A percentile compares a stretch with the other conserved stretches of the same genome.
These are phyloP conservation scores for Ispidina picta DNA, from an alignment of 2,797 vertebrate species.

Conservation along the genomic window DNA sequence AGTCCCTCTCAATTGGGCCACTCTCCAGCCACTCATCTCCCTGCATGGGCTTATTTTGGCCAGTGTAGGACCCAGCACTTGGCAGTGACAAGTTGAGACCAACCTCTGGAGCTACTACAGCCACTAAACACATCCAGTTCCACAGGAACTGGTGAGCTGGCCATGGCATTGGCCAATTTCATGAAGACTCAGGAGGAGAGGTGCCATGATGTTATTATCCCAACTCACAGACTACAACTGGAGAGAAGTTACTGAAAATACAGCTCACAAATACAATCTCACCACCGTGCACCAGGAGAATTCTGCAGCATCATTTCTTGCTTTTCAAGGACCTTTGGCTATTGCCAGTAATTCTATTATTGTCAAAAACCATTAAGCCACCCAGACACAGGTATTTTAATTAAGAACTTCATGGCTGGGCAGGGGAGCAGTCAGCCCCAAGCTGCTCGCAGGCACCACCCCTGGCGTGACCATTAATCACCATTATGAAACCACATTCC, in stretches of 20 bases:
- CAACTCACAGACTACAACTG: neutral
- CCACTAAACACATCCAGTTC: neutral
- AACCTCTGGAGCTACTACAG: neutral
- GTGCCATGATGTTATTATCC: neutral
- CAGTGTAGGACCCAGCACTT: too few relatives aligned
- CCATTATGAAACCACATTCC: neutral
- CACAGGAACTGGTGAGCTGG: neutral
- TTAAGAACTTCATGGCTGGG: neutral
- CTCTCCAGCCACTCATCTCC: too few relatives aligned
- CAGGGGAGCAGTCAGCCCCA: too few relatives aligned
- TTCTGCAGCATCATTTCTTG: neutral
- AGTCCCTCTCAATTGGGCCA: too few relatives aligned
- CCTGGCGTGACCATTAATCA: neutral
- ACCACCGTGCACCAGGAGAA: fast-evolving
- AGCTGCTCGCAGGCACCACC: fast-evolving
- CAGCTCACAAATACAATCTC: neutral
- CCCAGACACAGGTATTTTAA: neutral
- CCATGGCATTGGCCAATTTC: neutral
- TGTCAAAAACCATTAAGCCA: neutral
- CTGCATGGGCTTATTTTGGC: too few relatives aligned
- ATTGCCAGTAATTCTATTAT: neutral
- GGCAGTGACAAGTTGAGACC: neutral
- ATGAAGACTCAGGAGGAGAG: neutral
- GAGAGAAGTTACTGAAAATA: neutral
- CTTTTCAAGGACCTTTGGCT: neutral